Evolutionary conservation across 2,888 invertebrate genomes (phyloP).

Genomic region (Cryptops parisi): DNA sequence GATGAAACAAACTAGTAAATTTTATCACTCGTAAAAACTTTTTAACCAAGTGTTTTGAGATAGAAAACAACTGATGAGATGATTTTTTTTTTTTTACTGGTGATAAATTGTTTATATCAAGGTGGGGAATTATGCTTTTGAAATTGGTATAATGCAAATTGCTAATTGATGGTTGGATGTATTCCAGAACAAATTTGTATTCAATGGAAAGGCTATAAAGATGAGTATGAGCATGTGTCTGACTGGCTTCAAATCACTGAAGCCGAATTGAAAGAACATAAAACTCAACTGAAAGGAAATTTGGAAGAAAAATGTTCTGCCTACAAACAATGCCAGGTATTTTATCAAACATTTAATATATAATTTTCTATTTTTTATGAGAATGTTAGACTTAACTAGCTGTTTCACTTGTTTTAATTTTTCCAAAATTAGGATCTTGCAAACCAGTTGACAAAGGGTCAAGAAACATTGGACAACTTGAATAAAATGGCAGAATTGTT

Average conservation of each 20-base stretch:
- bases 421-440: slow-evolving; percentile 7
- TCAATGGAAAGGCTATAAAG: slow-evolving; percentile 81
- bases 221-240: slow-evolving; percentile 76
- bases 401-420: neutral
- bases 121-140: neutral
- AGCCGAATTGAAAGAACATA: slow-evolving; percentile 77
- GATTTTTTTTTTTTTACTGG: too few species aligned
- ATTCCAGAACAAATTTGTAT: slow-evolving; percentile 27
- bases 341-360: neutral
- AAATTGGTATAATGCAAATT: neutral
- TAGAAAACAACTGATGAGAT: too few species aligned
- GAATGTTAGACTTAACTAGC: neutral
- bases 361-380: neutral
- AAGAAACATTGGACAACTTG: slow-evolving; percentile 65
- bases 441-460: slow-evolving; percentile 42
- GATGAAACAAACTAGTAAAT: neutral
- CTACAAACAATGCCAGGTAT: slow-evolving; percentile 37
- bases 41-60: too few species aligned
- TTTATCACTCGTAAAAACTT: too few species aligned
- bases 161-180: neutral
- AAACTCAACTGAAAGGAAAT: slow-evolving; percentile 62
- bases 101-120: too few species aligned
- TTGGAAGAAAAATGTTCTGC: slow-evolving; percentile 70
- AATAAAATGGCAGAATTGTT: slow-evolving; percentile 57
- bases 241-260: slow-evolving; percentile 89